phyloP scores from a whole-genome alignment of 2,797 vertebrate species.

The Paratrypauchen microcephalus region DNA sequence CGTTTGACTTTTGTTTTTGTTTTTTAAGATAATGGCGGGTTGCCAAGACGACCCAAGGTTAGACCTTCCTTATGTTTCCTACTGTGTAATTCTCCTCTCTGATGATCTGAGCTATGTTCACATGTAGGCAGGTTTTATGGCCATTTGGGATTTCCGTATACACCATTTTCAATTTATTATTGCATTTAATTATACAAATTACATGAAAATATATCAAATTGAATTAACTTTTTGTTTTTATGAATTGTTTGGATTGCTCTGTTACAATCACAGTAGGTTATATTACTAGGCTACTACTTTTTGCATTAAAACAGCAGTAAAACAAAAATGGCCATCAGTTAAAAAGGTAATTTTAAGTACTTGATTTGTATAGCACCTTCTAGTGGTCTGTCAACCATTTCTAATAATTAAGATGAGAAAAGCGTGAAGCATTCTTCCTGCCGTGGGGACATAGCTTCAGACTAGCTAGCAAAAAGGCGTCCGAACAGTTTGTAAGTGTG shows the following conservation, averaged over 20 bases:
- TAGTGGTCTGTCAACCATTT: not conserved
- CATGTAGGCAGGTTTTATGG: not conserved
- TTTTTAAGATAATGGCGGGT: constrained; percentile 37
- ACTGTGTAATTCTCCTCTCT: constrained; percentile 28
- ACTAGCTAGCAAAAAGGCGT: constrained; percentile 54
- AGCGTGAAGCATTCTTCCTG: not conserved
- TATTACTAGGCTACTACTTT: not conserved
- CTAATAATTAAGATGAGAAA: not conserved
- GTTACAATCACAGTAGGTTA: too few species aligned
- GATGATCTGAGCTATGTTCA: constrained; percentile 24
- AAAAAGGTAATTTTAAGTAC: not conserved
- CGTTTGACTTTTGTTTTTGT: constrained; percentile 39
- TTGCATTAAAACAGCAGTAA: not conserved
- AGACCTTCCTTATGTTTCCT: constrained; percentile 46
- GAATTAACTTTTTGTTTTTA: too few species aligned
- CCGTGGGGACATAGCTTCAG: constrained; percentile 29
- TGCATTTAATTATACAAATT: not conserved
- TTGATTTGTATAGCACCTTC: not conserved
- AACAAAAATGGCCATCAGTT: not conserved
- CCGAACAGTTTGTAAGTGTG: constrained; percentile 45
- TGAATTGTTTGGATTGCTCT: too few species aligned
- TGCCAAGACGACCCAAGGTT: constrained; percentile 42
- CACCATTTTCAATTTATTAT: not conserved
- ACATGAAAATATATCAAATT: not conserved
- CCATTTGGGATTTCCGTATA: not conserved